These are phyloP conservation scores for Tinea pellionella DNA, from an alignment of 2,888 invertebrate species.

Conservation along the genomic window DNA sequence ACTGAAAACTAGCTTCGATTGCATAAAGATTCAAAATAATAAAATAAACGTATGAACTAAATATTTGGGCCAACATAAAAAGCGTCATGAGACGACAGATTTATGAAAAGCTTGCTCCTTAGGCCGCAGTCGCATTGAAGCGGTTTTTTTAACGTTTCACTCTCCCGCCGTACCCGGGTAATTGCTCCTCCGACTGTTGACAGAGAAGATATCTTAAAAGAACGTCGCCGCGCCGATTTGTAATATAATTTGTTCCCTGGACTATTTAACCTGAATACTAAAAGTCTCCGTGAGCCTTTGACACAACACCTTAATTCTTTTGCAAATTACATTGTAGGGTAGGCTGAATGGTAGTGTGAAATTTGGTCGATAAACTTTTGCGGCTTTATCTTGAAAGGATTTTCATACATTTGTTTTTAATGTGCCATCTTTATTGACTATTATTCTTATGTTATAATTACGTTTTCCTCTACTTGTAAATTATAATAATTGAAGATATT, in stretches of 20 bases:
- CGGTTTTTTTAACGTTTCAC: background rate
- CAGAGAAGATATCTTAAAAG: slow-evolving; percentile 7
- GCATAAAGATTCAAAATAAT: background rate
- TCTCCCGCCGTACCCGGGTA: background rate
- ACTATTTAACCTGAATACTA: background rate
- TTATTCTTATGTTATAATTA: too few species aligned
- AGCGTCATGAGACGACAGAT: background rate
- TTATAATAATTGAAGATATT: too few species aligned
- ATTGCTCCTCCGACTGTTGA: slow-evolving; percentile 8
- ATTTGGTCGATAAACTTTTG: background rate
- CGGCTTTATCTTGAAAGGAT: background rate
- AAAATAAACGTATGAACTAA: background rate
- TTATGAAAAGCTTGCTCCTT: slow-evolving; percentile 4
- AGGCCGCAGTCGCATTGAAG: slow-evolving; percentile 1
- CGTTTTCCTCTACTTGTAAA: too few species aligned
- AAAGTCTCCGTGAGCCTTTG: background rate
- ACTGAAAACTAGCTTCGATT: background rate
- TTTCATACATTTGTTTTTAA: too few species aligned
- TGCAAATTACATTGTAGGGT: background rate
- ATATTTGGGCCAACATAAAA: background rate
- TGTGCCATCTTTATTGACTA: too few species aligned
- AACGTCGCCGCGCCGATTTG: background rate
- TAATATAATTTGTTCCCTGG: slow-evolving; percentile 2
- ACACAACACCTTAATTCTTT: background rate
- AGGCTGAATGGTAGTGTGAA: background rate